phyloP scores from a whole-genome alignment of 2,888 invertebrate genomes.

The Ophion slaviceki region DNA sequence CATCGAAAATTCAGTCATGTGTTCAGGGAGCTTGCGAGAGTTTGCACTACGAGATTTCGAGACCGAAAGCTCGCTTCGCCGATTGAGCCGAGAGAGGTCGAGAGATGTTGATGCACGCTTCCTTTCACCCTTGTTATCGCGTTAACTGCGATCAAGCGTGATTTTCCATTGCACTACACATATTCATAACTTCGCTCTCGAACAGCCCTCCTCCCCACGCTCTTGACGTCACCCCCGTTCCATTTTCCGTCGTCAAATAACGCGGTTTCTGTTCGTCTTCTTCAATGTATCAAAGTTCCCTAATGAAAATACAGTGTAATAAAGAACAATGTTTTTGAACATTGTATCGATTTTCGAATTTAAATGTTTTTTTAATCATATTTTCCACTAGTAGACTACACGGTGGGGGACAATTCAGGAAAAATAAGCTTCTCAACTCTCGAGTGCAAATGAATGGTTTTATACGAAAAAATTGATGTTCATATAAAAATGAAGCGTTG shows the following conservation, averaged over 20 bases:
- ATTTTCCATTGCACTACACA: slow-evolving; percentile 67
- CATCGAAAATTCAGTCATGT: slow-evolving; percentile 57
- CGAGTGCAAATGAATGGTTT: too few relatives aligned
- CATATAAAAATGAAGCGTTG: too few relatives aligned
- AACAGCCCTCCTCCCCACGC: neutral
- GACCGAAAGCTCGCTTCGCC: slow-evolving; percentile 53
- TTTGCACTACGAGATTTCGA: slow-evolving; percentile 59
- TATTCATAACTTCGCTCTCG: slow-evolving; percentile 2
- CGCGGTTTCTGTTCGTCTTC: slow-evolving; percentile 15
- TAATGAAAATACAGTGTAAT: neutral
- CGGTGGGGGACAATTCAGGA: too few relatives aligned
- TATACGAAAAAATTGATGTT: too few relatives aligned
- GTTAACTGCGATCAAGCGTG: slow-evolving; percentile 71
- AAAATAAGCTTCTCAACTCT: too few relatives aligned
- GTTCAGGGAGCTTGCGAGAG: slow-evolving; percentile 54
- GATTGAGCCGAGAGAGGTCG: slow-evolving; percentile 35
- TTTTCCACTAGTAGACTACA: too few relatives aligned
- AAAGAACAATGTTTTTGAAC: neutral
- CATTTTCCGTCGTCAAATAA: slow-evolving; percentile 17
- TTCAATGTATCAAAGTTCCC: neutral
- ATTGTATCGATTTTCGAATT: neutral
- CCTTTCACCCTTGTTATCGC: slow-evolving; percentile 72
- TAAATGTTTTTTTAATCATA: too few relatives aligned
- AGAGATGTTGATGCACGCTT: slow-evolving; percentile 68
- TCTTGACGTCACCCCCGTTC: slow-evolving; percentile 1